Percentiles rank a stretch among this genome's conserved stretches.
Evolutionary conservation across 2,797 vertebrate species (phyloP).

Genomic region (Semotilus atromaculatus): DNA sequence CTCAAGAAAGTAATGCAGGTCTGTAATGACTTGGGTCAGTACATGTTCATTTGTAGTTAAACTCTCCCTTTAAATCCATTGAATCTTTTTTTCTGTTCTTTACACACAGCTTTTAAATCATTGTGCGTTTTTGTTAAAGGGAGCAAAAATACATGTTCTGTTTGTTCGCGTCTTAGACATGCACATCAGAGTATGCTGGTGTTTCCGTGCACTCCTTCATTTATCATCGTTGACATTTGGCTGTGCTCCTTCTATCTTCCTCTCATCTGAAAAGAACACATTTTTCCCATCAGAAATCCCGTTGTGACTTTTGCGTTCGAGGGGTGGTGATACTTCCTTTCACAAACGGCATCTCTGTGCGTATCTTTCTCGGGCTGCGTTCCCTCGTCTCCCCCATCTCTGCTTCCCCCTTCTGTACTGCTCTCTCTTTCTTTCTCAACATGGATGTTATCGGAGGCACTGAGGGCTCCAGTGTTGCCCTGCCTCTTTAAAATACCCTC

Average conservation of each 20-base stretch:
- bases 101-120: slow-evolving; percentile 19
- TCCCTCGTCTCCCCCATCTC: slow-evolving; percentile 42
- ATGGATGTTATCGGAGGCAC: slow-evolving; percentile 78
- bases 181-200: slow-evolving; percentile 51
- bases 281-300: slow-evolving; percentile 84
- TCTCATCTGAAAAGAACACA: slow-evolving; percentile 83
- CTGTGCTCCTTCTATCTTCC: slow-evolving; percentile 78
- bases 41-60: background rate
- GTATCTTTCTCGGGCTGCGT: slow-evolving; percentile 70
- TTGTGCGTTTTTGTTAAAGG: slow-evolving; percentile 26
- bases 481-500: slow-evolving; percentile 80
- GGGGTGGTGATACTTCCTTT: slow-evolving; percentile 74
- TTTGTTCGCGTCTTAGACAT: slow-evolving; percentile 44
- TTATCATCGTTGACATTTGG: slow-evolving; percentile 85
- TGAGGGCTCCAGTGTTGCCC: slow-evolving; percentile 80
- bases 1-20: background rate
- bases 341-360: slow-evolving; percentile 72
- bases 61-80: background rate
- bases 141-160: slow-evolving; percentile 46
- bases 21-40: background rate
- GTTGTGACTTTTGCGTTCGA: slow-evolving; percentile 78
- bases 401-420: background rate
- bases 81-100: background rate
- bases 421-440: slow-evolving; percentile 59
- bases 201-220: slow-evolving; percentile 76